Conservation (phyloP, 2,888 invertebrate species). For the Synergus laeviventris region DNA sequence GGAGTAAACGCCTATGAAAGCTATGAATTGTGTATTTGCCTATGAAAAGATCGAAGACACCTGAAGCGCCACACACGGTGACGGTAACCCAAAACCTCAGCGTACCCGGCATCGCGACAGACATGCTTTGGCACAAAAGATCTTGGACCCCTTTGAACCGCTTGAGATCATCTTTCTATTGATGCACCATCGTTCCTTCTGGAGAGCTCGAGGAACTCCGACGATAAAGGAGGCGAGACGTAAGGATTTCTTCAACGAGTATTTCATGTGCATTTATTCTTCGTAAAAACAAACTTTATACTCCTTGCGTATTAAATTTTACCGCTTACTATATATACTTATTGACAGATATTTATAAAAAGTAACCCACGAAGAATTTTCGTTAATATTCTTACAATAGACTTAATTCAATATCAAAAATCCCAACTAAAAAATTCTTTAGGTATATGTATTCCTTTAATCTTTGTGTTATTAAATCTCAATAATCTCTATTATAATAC, state of each 20-base stretch:
- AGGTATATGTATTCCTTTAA: no score
- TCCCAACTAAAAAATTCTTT: no score
- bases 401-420: no score
- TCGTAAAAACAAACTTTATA: slow-evolving; percentile 18
- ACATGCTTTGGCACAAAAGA: slow-evolving; percentile 69
- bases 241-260: slow-evolving; percentile 49
- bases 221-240: slow-evolving; percentile 36
- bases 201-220: slow-evolving; percentile 50
- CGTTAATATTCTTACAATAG: no score
- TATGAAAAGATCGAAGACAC: slow-evolving; percentile 72
- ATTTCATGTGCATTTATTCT: slow-evolving; percentile 35
- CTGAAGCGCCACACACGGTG: slow-evolving; percentile 75
- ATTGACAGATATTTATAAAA: neutral
- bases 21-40: slow-evolving; percentile 67
- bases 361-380: no score
- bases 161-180: slow-evolving; percentile 72
- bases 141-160: slow-evolving; percentile 51
- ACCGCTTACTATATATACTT: neutral
- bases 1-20: slow-evolving; percentile 53
- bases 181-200: slow-evolving; percentile 58
- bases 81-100: slow-evolving; percentile 70
- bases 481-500: neutral
- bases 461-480: neutral
- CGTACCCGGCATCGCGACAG: slow-evolving; percentile 64
- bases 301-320: slow-evolving; percentile 13